Base-by-base conservation (phyloP, 1,140 invertebrate species). In the Galleria mellonella region DNA sequence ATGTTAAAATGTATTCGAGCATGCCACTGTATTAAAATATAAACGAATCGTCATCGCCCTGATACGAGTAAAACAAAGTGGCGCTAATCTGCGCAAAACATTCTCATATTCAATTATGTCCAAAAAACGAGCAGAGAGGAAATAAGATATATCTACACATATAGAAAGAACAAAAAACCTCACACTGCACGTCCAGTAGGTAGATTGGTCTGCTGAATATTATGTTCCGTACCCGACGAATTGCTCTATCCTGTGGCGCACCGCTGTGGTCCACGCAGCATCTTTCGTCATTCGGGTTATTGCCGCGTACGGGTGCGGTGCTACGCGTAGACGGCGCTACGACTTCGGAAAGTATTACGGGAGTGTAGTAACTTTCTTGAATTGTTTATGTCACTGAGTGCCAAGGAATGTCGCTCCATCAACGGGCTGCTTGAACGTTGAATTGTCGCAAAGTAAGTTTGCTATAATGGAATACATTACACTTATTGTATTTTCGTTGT, bases 91-190 rank as follows among this genome's bases (percentile, higher is more conserved):
- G 46, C 51, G 52, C 51, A 43, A 53, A 60, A 60, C 55, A 50
- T 52, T 40, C 43, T 55, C 57, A 57, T 53, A 62, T 67, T 70
- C 55, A 64, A 65, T 74, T 74, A 69, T 60, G 46, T 44, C 48
- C 47, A 39, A 57, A n/a, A n/a, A 65, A 63, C 57, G 49, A 49
- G 55, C 33, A 47, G 61, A 58, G 62, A 44, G 44, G 49, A 54
- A 63, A 66, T 61, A 38, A 52, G 42, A 42, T 43, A 49, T 43
- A 38, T n/a, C n/a, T n/a, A n/a, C 30, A 9, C 30, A 9, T 1
- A 9, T 2, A n/a, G 9, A 23, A 23, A 6, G 6, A 3, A 8
- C 2, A 8, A 35, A 11, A 12, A 35, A 35, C 6, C 2, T 23
- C 2, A 23, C 17, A 23, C 17, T 23, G 6, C 2, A 23, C 2